Percentiles rank a stretch among this genome's conserved stretches.
These are phyloP conservation scores for Pristionchus maxplancki DNA, from an alignment of 2,888 invertebrate species.

Conservation along the genomic window DNA sequence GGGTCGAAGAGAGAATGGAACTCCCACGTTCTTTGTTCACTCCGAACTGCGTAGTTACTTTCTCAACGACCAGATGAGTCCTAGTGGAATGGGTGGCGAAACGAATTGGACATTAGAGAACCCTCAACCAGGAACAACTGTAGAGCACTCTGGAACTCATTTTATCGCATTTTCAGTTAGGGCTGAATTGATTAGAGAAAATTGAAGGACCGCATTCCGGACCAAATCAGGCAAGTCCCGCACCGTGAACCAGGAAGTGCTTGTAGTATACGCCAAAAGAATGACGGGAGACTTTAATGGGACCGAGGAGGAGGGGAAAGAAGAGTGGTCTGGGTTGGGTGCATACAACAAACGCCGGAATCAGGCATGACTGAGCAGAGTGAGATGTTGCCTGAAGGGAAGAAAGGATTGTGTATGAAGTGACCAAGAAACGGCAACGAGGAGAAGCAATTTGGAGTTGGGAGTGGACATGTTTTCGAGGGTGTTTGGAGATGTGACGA, in stretches of 20 bases:
- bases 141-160: too few relatives aligned
- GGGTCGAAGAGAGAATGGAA: not conserved
- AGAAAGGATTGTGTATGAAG: conserved; percentile 10
- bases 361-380: conserved; percentile 30
- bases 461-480: not conserved
- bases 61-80: not conserved
- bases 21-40: conserved; percentile 16
- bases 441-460: not conserved
- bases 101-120: not conserved
- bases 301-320: not conserved
- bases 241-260: not conserved
- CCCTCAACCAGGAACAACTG: too few relatives aligned
- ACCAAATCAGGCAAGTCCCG: too few relatives aligned
- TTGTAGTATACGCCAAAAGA: not conserved
- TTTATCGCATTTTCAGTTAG: too few relatives aligned
- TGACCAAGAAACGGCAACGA: not conserved
- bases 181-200: too few relatives aligned
- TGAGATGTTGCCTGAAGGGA: conserved; percentile 7
- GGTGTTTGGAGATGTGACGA: not conserved
- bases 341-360: conserved; percentile 25
- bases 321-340: not conserved
- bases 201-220: too few relatives aligned
- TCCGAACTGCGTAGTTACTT: not conserved
- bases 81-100: not conserved
- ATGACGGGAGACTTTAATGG: not conserved